phyloP scores from a whole-genome alignment of 2,888 invertebrate species.

The Euzophera pinguis region DNA sequence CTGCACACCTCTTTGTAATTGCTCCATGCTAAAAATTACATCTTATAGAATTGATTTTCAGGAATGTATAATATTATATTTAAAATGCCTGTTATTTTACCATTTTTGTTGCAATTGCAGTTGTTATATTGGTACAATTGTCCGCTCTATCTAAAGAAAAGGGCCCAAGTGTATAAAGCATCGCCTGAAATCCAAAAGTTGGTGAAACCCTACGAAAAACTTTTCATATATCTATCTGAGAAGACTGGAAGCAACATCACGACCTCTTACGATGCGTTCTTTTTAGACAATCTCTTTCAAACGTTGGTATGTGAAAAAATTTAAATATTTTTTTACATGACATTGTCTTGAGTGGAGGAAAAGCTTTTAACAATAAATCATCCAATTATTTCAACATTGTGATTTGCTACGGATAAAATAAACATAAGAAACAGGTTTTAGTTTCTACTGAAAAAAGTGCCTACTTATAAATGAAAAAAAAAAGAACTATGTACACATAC shows the following conservation, averaged over 20 bases:
- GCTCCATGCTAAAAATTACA: too few species aligned
- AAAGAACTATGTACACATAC: too few species aligned
- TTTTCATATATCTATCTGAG: slow-evolving; percentile 46
- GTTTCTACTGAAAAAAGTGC: too few species aligned
- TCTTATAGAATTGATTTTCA: too few species aligned
- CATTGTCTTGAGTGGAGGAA: too few species aligned
- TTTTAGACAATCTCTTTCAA: slow-evolving; percentile 69
- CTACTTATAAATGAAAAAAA: too few species aligned
- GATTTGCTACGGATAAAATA: too few species aligned
- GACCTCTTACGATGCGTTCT: slow-evolving; percentile 63
- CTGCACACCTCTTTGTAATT: too few species aligned
- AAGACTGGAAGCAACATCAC: slow-evolving; percentile 60
- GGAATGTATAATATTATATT: too few species aligned
- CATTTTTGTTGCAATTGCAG: slow-evolving; percentile 36
- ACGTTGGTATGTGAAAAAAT: slow-evolving; percentile 68
- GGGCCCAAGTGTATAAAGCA: slow-evolving; percentile 41
- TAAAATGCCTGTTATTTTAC: background rate
- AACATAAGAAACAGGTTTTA: too few species aligned
- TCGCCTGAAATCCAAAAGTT: slow-evolving; percentile 44
- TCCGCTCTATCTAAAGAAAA: slow-evolving; percentile 52
- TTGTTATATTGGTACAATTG: slow-evolving; percentile 73
- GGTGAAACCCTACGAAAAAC: slow-evolving; percentile 45
- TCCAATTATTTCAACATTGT: too few species aligned
- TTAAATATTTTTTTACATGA: slow-evolving; percentile 3
- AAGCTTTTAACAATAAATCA: too few species aligned